These are phyloP conservation scores for Mongoloraphidia duomilia DNA, from an alignment of 2,888 invertebrate species.

Conservation along the genomic window DNA sequence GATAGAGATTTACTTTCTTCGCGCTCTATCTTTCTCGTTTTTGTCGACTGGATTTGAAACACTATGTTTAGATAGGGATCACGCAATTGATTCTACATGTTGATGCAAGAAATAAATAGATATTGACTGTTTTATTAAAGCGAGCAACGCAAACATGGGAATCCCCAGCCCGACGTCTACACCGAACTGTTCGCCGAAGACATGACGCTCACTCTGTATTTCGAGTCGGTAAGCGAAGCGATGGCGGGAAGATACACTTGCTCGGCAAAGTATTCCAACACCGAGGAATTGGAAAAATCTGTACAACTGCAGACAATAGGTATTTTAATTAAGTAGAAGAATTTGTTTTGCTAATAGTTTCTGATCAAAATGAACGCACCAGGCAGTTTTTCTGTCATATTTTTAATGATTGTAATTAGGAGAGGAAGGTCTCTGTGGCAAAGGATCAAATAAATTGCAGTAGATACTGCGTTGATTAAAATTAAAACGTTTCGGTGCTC, in stretches of 20 bases:
- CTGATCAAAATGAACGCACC: neutral
- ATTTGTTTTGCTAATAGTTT: neutral
- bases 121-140: neutral
- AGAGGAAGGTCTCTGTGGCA: too few species aligned
- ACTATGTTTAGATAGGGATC: too few species aligned
- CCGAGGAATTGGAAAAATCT: slow-evolving; percentile 46
- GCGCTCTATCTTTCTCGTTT: too few species aligned
- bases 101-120: too few species aligned
- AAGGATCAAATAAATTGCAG: too few species aligned
- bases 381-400: too few species aligned
- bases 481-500: too few species aligned
- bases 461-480: too few species aligned
- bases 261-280: slow-evolving; percentile 61
- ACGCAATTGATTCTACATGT: too few species aligned
- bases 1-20: slow-evolving; percentile 2
- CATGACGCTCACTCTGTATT: slow-evolving; percentile 37
- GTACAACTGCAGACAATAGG: slow-evolving; percentile 61
- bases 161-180: slow-evolving; percentile 44
- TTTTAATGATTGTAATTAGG: neutral
- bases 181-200: slow-evolving; percentile 35
- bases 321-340: slow-evolving; percentile 29
- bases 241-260: slow-evolving; percentile 76
- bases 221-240: slow-evolving; percentile 54
- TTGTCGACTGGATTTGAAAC: neutral
- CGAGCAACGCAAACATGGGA: slow-evolving; percentile 26